These are phyloP conservation scores for Oreocharis arfaki DNA, from an alignment of 2,113 vertebrate species.

Conservation along the genomic window DNA sequence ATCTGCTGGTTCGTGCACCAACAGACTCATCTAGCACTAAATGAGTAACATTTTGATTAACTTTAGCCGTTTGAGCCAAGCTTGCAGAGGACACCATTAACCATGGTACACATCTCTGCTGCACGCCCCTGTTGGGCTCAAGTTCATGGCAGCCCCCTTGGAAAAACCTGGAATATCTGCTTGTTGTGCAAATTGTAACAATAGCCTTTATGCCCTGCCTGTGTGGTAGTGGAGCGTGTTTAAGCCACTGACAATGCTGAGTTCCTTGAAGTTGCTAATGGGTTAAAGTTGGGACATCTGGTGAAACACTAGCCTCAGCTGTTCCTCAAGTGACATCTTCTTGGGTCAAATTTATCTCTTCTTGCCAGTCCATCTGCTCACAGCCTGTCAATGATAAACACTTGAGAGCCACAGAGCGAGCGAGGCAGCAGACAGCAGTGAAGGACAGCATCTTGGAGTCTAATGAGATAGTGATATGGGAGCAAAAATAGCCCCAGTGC, in stretches of 20 bases:
- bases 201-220: not conserved
- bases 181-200: constrained; percentile 33
- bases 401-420: constrained; percentile 75
- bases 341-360: constrained; percentile 85
- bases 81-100: not conserved
- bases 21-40: not conserved
- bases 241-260: not conserved
- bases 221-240: not conserved
- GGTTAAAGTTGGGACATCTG: constrained; percentile 89
- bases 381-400: constrained; percentile 80
- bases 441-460: constrained; percentile 66
- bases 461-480: constrained; percentile 61
- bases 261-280: constrained; percentile 67
- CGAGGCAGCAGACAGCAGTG: constrained; percentile 69
- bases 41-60: not conserved
- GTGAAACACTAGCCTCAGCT: constrained; percentile 90
- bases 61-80: not conserved
- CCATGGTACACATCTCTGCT: not conserved
- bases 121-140: not conserved
- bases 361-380: constrained; percentile 82
- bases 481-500: constrained; percentile 43
- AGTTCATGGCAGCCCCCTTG: not conserved
- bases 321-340: constrained; percentile 84
- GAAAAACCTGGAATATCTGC: constrained; percentile 29
- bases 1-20: not conserved